Evolutionary conservation across 2,888 invertebrate genomes (phyloP).

Genomic region (Oligia strigilis): DNA sequence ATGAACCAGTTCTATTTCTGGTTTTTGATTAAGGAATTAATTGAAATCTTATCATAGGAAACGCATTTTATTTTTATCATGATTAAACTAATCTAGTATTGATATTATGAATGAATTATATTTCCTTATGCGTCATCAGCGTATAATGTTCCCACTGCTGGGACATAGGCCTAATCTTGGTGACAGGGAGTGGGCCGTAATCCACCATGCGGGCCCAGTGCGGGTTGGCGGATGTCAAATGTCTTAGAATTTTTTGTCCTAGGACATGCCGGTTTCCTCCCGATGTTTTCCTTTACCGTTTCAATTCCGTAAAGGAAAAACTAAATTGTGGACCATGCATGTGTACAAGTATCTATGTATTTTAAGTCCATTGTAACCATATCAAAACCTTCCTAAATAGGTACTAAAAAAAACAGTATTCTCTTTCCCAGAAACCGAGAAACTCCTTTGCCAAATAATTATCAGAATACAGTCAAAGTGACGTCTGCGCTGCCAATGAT

Average conservation of each 20-base stretch:
- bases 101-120: not conserved
- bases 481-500: not conserved
- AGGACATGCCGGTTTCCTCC: not conserved
- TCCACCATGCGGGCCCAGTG: no score
- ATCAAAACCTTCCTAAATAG: not conserved
- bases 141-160: no score
- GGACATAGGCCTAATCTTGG: no score
- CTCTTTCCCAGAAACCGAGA: not conserved
- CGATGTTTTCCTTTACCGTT: not conserved
- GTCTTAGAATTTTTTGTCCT: not conserved
- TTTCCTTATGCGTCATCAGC: not conserved
- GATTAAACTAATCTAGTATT: not conserved
- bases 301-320: not conserved
- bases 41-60: conserved; percentile 11
- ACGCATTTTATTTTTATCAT: conserved; percentile 7
- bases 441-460: not conserved
- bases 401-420: not conserved
- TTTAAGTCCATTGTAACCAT: not conserved
- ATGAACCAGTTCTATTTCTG: conserved; percentile 30
- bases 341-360: not conserved
- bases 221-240: no score
- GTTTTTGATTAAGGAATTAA: conserved; percentile 13
- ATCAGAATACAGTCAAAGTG: not conserved
- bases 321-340: not conserved
- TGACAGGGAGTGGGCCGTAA: no score